A percentile compares a stretch with the other conserved stretches of the same genome.
These are phyloP conservation scores for Ischnus inquisitorius DNA, from an alignment of 2,888 invertebrate species.

Conservation along the genomic window DNA sequence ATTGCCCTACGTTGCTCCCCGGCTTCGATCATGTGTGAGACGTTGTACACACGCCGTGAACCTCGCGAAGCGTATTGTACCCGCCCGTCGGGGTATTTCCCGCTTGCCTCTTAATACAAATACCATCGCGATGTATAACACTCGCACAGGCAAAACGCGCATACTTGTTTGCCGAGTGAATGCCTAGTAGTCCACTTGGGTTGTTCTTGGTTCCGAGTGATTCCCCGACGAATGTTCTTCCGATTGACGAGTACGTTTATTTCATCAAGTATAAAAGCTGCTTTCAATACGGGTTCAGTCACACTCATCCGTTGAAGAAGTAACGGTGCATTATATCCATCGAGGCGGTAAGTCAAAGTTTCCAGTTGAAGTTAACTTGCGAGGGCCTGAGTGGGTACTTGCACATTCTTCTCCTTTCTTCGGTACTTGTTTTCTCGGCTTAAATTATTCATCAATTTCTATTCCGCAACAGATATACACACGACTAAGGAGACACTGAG, in stretches of 20 bases:
- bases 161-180: not conserved
- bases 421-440: not conserved
- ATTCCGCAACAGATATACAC: not conserved
- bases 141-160: not conserved
- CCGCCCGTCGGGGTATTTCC: not conserved
- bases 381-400: not conserved
- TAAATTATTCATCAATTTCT: not conserved
- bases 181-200: not conserved
- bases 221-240: constrained; percentile 11
- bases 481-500: not conserved
- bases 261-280: constrained; percentile 37
- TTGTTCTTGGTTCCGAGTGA: constrained; percentile 1
- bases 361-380: not conserved
- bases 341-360: constrained; percentile 23
- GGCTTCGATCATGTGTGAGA: not conserved
- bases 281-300: not conserved
- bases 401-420: not conserved
- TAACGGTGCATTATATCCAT: constrained; percentile 29
- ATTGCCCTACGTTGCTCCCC: not conserved
- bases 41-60: not conserved
- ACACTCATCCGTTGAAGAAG: constrained; percentile 25
- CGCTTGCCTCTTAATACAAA: not conserved
- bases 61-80: not conserved
- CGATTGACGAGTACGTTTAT: not conserved
- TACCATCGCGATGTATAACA: not conserved